phyloP scores from a whole-genome alignment of 92 coral and sea anemone genomes.

The Hydrozoanthus gracilis region DNA sequence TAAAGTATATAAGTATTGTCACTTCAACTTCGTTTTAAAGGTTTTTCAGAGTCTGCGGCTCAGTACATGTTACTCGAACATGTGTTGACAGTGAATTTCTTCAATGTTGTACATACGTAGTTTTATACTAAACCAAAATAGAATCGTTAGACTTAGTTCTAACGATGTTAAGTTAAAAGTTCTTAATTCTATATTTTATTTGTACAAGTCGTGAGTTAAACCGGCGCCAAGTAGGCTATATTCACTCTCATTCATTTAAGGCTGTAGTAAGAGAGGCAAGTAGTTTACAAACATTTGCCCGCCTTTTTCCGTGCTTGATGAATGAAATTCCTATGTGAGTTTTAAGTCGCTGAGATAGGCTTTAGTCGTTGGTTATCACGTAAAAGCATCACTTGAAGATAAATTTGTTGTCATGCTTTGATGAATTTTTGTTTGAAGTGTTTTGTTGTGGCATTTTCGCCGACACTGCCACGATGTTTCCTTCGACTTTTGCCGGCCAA shows the following conservation, averaged over 20 bases:
- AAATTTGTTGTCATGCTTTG: background rate
- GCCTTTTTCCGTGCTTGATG: constrained; percentile 60
- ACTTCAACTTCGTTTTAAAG: background rate
- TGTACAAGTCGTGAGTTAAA: background rate
- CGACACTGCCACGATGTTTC: constrained; percentile 7
- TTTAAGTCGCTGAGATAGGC: constrained; percentile 13
- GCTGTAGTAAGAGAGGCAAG: constrained; percentile 8
- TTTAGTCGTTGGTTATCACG: background rate
- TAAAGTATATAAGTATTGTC: background rate
- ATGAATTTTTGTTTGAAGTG: background rate
- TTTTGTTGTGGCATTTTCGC: background rate
- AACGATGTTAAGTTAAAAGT: background rate
- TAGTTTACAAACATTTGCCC: constrained; percentile 67
- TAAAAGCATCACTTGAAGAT: background rate
- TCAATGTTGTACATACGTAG: background rate
- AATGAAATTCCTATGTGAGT: constrained; percentile 69
- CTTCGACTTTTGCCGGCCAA: constrained; percentile 25
- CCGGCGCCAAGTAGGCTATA: background rate
- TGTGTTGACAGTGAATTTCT: constrained; percentile 20
- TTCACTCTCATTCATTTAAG: constrained; percentile 24
- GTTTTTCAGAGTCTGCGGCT: background rate
- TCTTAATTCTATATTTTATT: background rate
- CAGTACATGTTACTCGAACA: background rate
- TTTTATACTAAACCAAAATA: background rate
- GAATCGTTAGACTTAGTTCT: background rate